Evolutionary conservation across 2,888 invertebrate species (phyloP), one percentile per base, ranked within the genome.

Genomic region (Netelia melanura): DNA sequence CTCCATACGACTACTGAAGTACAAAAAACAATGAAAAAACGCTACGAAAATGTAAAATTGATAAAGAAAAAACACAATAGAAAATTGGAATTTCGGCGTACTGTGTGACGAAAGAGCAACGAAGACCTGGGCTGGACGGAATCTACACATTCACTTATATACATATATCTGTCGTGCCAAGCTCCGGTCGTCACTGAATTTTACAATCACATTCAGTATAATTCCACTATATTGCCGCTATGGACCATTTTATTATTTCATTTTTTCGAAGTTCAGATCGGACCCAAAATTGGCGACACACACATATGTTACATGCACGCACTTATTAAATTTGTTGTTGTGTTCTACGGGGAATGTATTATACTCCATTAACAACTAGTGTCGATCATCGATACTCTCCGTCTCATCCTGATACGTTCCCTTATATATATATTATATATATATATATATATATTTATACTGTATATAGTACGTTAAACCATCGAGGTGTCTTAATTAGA

Each of bases 131-230:
- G 92, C 92, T 92, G 93, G 93, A 93, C 93, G 93, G 93, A 93
- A 91, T 93, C 93, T 93, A 93, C 91, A 93, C 93, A 93, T 92
- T 92, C 90, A 92, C 86, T 92, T 93, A 87, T 87, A 93, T 93
- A 93, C 92, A 93, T 92, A 92, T 92, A 92, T 92, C 91, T 91
- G 92, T 91, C 92, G 91, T 91, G 91, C 92, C 92, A 93, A 92
- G 90, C 91, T 90, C 91, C 89, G 90, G 90, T 91, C 90, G 85
- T 89, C 89, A 88, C 89, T 88, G 87, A 87, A 88, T 88, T 83
- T 65, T 74, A 58, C 76, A 64, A 65, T 64, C 70, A 14, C 52
- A 10, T n/a, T 70, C 79, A 43, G 23, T 71, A 70, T 65, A 82
- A 77, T 82, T 80, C 71, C 72, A 71, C 76, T 64, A 80, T 58